phyloP scores from a whole-genome alignment of 2,888 invertebrate genomes.

The Ryuthela nishihirai region DNA sequence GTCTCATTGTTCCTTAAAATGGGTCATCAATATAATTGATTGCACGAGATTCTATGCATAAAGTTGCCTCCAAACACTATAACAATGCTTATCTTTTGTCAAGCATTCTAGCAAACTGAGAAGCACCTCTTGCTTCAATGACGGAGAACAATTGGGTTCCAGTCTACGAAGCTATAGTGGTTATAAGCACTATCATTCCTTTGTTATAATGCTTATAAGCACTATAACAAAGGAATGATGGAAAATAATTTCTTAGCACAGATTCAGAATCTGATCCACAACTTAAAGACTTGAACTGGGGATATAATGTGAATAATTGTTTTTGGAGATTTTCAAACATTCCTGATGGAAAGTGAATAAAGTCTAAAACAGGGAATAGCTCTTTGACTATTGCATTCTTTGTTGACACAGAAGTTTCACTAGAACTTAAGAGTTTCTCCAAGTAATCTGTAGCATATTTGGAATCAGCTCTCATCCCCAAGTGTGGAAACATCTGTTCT shows the following conservation, averaged over 20 bases:
- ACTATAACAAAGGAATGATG: no score
- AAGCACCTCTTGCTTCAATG: no score
- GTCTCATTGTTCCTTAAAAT: slow-evolving; percentile 49
- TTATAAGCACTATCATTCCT: no score
- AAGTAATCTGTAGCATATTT: slow-evolving; percentile 49
- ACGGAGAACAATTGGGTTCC: no score
- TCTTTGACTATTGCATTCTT: slow-evolving; percentile 37
- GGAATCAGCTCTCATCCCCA: slow-evolving; percentile 47
- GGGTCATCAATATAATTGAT: slow-evolving; percentile 62
- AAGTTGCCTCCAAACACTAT: slow-evolving; percentile 64
- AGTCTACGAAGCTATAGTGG: no score
- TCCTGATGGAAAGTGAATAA: slow-evolving; percentile 45
- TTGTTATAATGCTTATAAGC: no score
- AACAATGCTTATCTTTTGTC: slow-evolving; percentile 61
- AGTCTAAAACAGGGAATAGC: slow-evolving; percentile 49
- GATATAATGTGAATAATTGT: slow-evolving; percentile 47
- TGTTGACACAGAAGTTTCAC: background rate
- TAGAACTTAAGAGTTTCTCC: slow-evolving; percentile 46
- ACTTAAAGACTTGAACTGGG: slow-evolving; percentile 49
- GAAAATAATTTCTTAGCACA: no score
- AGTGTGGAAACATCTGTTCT: slow-evolving; percentile 49
- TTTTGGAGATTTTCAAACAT: slow-evolving; percentile 46
- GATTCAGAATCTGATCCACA: no score
- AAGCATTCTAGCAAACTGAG: slow-evolving; percentile 62
- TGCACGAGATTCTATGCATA: slow-evolving; percentile 64